Evolutionary conservation across 1,140 invertebrate genomes (phyloP).

Genomic region (Phymastichus coffea): DNA sequence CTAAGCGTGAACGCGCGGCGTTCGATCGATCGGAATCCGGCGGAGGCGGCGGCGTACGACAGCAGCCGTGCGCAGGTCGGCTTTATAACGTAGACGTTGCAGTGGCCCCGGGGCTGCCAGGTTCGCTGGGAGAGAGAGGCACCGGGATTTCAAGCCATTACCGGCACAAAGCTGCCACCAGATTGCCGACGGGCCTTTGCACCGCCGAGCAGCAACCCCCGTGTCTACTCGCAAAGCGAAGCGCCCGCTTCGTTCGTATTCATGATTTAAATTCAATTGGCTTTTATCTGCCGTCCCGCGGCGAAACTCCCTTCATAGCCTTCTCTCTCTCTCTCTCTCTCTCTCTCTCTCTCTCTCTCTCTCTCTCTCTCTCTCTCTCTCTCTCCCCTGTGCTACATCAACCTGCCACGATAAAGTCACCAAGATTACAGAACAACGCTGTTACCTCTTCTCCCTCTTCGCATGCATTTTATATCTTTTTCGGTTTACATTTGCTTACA

Average conservation of each 20-base stretch:
- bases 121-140: conserved; percentile 33
- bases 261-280: conserved; percentile 58
- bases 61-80: too few species aligned
- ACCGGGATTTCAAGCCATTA: conserved; percentile 52
- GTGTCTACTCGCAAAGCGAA: conserved; percentile 13
- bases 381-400: too few species aligned
- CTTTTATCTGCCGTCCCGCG: conserved; percentile 54
- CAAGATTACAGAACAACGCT: conserved; percentile 42
- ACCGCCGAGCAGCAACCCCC: conserved; percentile 38
- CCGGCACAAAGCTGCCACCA: conserved; percentile 56
- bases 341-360: too few species aligned
- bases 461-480: too few species aligned
- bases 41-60: conserved; percentile 9
- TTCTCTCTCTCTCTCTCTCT: background rate
- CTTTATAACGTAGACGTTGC: too few species aligned
- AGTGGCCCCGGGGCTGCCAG: conserved; percentile 28
- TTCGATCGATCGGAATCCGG: background rate
- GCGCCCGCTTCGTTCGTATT: conserved; percentile 52
- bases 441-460: too few species aligned
- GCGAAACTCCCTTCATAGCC: conserved; percentile 27
- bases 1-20: too few species aligned
- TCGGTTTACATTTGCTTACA: too few species aligned
- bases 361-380: too few species aligned
- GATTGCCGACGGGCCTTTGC: conserved; percentile 51
- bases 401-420: conserved; percentile 48